Conservation (phyloP, 2,797 vertebrate species). For the Natrix natrix region DNA sequence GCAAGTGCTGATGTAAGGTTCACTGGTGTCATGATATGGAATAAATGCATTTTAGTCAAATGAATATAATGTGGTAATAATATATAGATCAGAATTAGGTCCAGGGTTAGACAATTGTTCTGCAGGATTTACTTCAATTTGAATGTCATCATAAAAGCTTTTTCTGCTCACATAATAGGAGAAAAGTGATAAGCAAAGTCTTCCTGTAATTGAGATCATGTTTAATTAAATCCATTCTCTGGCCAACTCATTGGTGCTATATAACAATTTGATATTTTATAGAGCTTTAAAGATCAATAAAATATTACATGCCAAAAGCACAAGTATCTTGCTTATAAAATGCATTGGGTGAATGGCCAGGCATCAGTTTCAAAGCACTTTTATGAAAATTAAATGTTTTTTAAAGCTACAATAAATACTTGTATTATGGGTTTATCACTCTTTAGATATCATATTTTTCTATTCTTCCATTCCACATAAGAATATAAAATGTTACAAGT, state of each 20-base stretch:
- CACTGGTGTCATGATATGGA: neutral
- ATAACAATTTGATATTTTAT: neutral
- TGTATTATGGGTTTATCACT: neutral
- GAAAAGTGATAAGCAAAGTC: neutral
- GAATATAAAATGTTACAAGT: neutral
- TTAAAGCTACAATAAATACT: neutral
- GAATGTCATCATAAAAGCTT: neutral
- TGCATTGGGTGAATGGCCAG: neutral
- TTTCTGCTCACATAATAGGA: neutral
- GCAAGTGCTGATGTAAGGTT: neutral
- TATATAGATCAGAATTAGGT: constrained; percentile 12
- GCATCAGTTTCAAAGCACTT: neutral
- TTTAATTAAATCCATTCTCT: neutral
- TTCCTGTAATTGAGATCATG: constrained; percentile 4
- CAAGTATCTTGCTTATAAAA: neutral
- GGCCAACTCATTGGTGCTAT: neutral
- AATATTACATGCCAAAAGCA: neutral
- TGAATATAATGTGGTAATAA: rapidly evolving
- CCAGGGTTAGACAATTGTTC: neutral
- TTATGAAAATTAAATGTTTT: neutral
- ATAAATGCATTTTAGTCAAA: rapidly evolving
- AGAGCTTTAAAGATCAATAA: neutral
- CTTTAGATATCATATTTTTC: neutral
- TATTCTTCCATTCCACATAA: neutral
- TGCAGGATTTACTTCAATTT: neutral